Conservation (phyloP, 2,113 vertebrate genomes). For the Poecilia latipinna region DNA sequence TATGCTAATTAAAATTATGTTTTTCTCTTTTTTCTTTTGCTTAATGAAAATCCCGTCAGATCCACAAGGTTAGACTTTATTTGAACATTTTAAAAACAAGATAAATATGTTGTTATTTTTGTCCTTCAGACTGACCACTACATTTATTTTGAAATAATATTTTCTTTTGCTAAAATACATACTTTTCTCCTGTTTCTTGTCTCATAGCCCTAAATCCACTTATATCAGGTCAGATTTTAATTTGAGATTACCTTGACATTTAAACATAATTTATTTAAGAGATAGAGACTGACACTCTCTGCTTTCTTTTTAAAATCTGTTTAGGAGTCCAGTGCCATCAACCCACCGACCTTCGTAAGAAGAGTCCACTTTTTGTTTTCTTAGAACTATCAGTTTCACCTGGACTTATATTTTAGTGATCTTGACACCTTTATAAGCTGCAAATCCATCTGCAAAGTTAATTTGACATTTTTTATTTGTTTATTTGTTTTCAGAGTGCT, state of each 20-base stretch:
- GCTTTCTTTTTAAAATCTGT: background rate
- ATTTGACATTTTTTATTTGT: background rate
- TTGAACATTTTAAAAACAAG: background rate
- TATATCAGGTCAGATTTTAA: background rate
- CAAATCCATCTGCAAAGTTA: background rate
- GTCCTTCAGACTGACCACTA: too few relatives aligned
- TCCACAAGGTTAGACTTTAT: background rate
- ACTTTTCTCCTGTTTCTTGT: background rate
- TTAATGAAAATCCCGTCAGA: too few relatives aligned
- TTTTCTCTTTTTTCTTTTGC: too few relatives aligned
- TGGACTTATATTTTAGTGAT: background rate
- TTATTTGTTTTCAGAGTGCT: conserved; percentile 8
- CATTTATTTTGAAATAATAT: too few relatives aligned
- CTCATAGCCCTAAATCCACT: background rate
- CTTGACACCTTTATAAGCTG: background rate
- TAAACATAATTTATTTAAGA: too few relatives aligned
- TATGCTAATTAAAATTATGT: too few relatives aligned
- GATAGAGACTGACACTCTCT: background rate
- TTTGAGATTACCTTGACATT: too few relatives aligned
- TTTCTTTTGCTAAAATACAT: background rate
- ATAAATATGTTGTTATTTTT: background rate
- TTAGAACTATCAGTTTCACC: background rate
- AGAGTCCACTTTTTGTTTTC: conserved; percentile 2
- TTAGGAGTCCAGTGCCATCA: background rate
- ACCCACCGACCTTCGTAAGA: conserved; percentile 18